A percentile compares a stretch with the other conserved stretches of the same genome.
Conservation (phyloP, 2,888 invertebrate species). For the Patella ulyssiponensis region DNA sequence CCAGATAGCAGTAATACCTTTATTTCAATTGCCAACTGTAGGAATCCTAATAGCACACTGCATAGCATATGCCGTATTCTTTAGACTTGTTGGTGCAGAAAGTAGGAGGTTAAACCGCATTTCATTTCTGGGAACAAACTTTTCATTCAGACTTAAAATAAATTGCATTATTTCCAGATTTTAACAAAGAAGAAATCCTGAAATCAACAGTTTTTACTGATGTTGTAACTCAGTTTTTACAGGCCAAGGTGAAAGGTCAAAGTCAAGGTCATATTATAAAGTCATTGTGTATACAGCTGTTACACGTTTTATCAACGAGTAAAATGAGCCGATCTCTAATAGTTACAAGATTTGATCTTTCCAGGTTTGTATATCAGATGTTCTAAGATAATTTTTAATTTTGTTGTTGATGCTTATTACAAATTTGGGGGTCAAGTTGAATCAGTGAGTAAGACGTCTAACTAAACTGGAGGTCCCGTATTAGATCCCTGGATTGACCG, state of each 20-base stretch:
- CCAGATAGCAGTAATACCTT: too few species aligned
- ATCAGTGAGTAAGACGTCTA: too few species aligned
- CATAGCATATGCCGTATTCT: too few species aligned
- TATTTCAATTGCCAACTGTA: too few species aligned
- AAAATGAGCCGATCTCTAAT: slow-evolving; percentile 51
- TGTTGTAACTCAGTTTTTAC: slow-evolving; percentile 49
- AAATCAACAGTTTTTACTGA: slow-evolving; percentile 41
- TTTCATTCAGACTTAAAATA: slow-evolving; percentile 15
- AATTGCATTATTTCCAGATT: slow-evolving; percentile 40
- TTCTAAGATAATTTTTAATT: not conserved
- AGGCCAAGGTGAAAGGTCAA: slow-evolving; percentile 53
- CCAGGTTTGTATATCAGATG: slow-evolving; percentile 43
- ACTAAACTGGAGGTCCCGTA: too few species aligned
- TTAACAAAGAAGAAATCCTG: slow-evolving; percentile 51
- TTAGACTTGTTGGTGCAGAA: too few species aligned
- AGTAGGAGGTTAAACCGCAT: too few species aligned
- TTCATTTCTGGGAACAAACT: too few species aligned
- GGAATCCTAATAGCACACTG: too few species aligned
- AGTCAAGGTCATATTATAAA: slow-evolving; percentile 52
- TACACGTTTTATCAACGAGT: slow-evolving; percentile 55
- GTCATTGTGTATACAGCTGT: slow-evolving; percentile 46
- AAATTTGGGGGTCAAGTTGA: too few species aligned
- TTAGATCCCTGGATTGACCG: too few species aligned
- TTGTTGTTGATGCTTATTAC: too few species aligned
- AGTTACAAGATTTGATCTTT: slow-evolving; percentile 50